phyloP scores from a whole-genome alignment of 2,888 invertebrate species.

The Spisula solida region DNA sequence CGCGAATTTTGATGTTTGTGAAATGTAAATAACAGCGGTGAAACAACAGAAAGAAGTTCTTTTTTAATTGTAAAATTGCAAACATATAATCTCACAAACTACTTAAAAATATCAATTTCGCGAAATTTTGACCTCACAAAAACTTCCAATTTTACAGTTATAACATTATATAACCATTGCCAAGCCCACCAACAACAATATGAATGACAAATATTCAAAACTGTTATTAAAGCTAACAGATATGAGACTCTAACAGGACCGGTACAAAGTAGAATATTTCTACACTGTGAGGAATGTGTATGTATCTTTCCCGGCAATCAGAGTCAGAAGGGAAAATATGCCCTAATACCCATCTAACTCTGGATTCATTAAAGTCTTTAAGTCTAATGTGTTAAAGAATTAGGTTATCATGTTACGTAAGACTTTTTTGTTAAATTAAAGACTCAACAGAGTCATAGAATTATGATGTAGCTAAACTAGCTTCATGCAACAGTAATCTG shows the following conservation, averaged over 20 bases:
- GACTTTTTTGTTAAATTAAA: no score
- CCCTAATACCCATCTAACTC: not conserved
- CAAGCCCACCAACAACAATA: not conserved
- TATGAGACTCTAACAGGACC: not conserved
- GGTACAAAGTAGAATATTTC: not conserved
- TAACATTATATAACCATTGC: not conserved
- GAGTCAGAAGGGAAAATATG: not conserved
- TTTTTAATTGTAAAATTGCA: no score
- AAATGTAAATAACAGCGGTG: no score
- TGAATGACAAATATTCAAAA: constrained; percentile 1
- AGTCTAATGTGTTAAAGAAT: not conserved
- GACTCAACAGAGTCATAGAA: no score
- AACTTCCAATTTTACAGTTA: no score
- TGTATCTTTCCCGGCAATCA: not conserved
- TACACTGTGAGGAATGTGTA: not conserved
- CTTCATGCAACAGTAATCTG: no score
- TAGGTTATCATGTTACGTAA: not conserved
- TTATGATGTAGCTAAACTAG: no score
- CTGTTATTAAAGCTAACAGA: not conserved
- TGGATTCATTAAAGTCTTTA: not conserved
- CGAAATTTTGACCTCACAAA: no score
- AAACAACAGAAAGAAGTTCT: no score
- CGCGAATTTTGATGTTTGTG: no score
- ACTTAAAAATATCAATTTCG: no score
- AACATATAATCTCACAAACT: no score